Conservation (phyloP, 2,113 vertebrate species). For the Morone saxatilis region DNA sequence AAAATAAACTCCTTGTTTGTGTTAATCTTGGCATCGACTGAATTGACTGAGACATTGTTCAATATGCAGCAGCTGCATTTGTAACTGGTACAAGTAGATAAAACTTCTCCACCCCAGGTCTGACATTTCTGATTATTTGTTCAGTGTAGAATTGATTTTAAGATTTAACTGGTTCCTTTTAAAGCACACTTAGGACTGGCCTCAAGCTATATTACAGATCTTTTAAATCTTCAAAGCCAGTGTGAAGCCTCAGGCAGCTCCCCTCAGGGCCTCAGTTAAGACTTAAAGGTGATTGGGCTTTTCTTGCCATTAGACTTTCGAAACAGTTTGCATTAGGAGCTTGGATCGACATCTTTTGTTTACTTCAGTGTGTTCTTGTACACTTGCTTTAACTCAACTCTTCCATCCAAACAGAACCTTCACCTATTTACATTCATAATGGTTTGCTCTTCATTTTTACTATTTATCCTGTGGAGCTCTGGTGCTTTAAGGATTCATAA, state of each 20-base stretch:
- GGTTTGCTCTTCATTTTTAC: background rate
- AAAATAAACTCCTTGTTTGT: background rate
- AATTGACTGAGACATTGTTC: slow-evolving; percentile 3
- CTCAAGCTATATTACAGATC: slow-evolving; percentile 21
- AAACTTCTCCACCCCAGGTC: background rate
- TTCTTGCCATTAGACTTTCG: slow-evolving; percentile 22
- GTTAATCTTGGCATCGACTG: background rate
- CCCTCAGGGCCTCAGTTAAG: background rate
- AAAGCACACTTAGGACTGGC: slow-evolving; percentile 32
- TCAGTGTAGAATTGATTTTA: slow-evolving; percentile 29
- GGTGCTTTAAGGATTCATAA: background rate
- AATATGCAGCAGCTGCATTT: background rate
- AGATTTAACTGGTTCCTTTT: slow-evolving; percentile 22
- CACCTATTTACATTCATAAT: slow-evolving; percentile 1
- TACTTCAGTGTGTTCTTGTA: slow-evolving; percentile 1
- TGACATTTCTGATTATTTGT: slow-evolving; percentile 31
- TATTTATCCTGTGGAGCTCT: background rate
- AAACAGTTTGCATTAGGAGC: slow-evolving; percentile 28
- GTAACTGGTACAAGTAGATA: background rate
- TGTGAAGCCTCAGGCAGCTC: slow-evolving; percentile 29
- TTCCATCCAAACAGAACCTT: background rate
- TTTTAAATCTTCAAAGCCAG: slow-evolving; percentile 43
- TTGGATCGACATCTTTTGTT: slow-evolving; percentile 29
- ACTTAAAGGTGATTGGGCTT: slow-evolving; percentile 29
- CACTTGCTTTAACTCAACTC: slow-evolving; percentile 5